Base-by-base conservation (phyloP, 2,888 invertebrate species). In the Rhorus exstirpatorius region DNA sequence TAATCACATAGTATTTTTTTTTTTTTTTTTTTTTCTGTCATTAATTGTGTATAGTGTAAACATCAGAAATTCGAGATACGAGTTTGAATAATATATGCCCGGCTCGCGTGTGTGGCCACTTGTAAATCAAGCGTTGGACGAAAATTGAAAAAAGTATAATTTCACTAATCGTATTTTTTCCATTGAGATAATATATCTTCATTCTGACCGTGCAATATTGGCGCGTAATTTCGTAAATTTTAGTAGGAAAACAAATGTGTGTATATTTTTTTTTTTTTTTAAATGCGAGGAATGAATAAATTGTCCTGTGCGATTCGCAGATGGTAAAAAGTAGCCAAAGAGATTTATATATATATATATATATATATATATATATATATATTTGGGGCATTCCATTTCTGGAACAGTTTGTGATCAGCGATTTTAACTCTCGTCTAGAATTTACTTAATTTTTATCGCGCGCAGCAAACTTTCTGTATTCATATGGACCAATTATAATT, bases 201-300 rank as follows among this genome's bases (percentile, higher is more conserved):
- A 31, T 70, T 55, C 35, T 55, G 46, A 51, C 41, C 10, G 53
- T 65, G 21, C 4, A 68, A 77, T 26, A 58, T 68, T 35, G n/a
- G n/a, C n/a, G 63, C 74, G 35, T 49, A 49, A 82, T 82, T 31
- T 63, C 49, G 55, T 75, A 70, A 70, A 72, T 75, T 17, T 55
- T 82, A 70, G 51, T 82, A 75, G 75, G 70, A 82, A 78, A 72
- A 49, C 31, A 51, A 65, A 51, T n/a, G n/a, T n/a, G n/a, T n/a
- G n/a, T n/a, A n/a, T n/a, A 31, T 24, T 38, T 21, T 3, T 55
- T 31, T 10, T 17, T n/a, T 61, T 31, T 61, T 72, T 82, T 78
- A 75, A 79, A 79, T 82, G 78, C 82, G 75, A 79, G 82, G 82
- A 82, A 82, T 79, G 63, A n/a, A n/a, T n/a, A n/a, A 78, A 74